These are phyloP conservation scores for Crenichthys baileyi DNA, from an alignment of 2,797 vertebrate species.

Conservation along the genomic window DNA sequence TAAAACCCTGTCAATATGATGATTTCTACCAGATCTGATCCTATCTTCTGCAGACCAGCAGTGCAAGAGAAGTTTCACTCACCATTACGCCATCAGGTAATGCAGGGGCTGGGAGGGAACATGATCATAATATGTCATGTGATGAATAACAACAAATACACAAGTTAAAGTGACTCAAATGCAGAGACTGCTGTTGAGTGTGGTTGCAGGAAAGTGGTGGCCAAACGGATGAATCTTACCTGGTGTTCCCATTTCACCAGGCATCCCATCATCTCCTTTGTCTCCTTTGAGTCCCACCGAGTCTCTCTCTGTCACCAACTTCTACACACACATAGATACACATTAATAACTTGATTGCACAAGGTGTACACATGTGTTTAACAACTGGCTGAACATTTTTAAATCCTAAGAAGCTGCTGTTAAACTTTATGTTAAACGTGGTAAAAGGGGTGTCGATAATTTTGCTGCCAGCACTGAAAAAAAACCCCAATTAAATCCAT, in stretches of 20 bases:
- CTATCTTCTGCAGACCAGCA: neutral
- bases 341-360: neutral
- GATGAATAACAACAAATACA: neutral
- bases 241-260: slow-evolving; percentile 86
- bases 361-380: neutral
- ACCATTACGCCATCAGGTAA: slow-evolving; percentile 56
- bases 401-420: too few relatives aligned
- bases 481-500: slow-evolving; percentile 43
- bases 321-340: slow-evolving; percentile 43
- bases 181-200: neutral
- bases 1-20: too few relatives aligned
- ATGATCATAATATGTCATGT: neutral
- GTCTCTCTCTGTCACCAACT: slow-evolving; percentile 60
- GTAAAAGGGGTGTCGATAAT: neutral
- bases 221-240: slow-evolving; percentile 67
- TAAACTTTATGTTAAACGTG: neutral
- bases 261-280: slow-evolving; percentile 86
- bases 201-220: neutral
- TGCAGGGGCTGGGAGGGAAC: slow-evolving; percentile 22
- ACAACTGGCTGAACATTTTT: neutral
- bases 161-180: neutral
- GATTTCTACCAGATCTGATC: neutral
- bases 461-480: slow-evolving; percentile 4
- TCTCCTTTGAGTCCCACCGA: slow-evolving; percentile 84
- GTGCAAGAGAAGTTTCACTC: slow-evolving; percentile 26